phyloP scores from a whole-genome alignment of 2,113 vertebrate species.

The Xyrauchen texanus region DNA sequence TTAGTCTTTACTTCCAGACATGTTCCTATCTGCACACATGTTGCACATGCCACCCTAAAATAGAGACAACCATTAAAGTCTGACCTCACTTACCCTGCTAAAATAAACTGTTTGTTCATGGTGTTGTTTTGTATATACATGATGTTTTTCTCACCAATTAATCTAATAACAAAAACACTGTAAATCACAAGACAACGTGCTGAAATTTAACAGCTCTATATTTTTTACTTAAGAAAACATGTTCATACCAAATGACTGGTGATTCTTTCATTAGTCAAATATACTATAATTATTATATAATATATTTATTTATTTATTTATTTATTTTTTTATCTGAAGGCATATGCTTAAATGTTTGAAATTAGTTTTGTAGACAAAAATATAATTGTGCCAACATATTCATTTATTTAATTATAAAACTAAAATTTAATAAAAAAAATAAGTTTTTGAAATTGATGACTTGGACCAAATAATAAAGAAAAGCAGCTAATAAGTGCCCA shows the following conservation, averaged over 20 bases:
- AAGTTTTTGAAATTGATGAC: too few relatives aligned
- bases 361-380: too few relatives aligned
- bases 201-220: neutral
- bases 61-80: neutral
- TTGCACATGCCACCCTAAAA: constrained; percentile 26
- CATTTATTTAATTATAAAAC: too few relatives aligned
- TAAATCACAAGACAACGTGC: neutral
- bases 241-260: neutral
- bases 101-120: neutral
- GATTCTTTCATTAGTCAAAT: neutral
- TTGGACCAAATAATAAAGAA: too few relatives aligned
- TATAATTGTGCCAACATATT: too few relatives aligned
- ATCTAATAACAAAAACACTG: neutral
- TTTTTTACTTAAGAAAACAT: neutral
- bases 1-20: neutral
- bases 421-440: too few relatives aligned
- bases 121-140: constrained; percentile 8
- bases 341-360: too few relatives aligned
- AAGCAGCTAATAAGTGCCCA: too few relatives aligned
- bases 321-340: too few relatives aligned
- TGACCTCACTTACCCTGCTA: neutral
- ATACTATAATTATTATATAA: too few relatives aligned
- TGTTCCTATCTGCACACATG: too few relatives aligned
- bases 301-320: too few relatives aligned
- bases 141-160: neutral